Percentiles rank a stretch among this genome's conserved stretches.
phyloP scores from a whole-genome alignment of 2,797 vertebrate species.

The Dipus sagitta region DNA sequence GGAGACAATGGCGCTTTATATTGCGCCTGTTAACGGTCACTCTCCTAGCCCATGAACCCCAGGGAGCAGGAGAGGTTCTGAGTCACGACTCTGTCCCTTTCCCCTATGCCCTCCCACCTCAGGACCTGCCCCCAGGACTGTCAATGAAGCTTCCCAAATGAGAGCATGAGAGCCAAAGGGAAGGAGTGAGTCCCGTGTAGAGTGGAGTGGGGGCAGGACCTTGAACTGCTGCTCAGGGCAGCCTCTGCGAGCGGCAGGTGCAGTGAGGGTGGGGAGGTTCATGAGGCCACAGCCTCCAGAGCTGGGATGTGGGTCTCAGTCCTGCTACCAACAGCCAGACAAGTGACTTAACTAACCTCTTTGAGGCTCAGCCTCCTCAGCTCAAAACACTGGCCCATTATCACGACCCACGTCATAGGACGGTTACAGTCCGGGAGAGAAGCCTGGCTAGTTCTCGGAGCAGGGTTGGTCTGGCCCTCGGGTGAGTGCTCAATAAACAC shows the following conservation, averaged over 20 bases:
- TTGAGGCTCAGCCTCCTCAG: conserved; percentile 33
- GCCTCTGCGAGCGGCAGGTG: not conserved
- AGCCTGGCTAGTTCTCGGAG: not conserved
- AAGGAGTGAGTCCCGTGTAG: not conserved
- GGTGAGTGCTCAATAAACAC: not conserved
- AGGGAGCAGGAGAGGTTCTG: not conserved
- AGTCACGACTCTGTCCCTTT: conserved; percentile 6
- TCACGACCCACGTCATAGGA: not conserved
- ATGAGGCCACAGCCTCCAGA: not conserved
- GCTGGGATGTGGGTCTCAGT: not conserved
- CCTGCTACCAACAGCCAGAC: not conserved
- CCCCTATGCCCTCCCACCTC: not conserved
- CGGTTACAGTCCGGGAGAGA: not conserved
- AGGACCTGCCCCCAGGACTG: not conserved
- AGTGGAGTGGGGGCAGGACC: not conserved
- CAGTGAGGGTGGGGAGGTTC: not conserved
- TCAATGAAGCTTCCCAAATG: not conserved
- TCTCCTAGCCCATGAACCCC: not conserved
- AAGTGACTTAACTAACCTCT: conserved; percentile 5
- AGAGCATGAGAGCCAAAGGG: not conserved
- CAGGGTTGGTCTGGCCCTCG: not conserved
- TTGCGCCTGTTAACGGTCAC: not conserved
- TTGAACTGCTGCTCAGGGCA: not conserved
- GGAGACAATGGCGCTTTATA: not conserved
- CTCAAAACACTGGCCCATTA: conserved; percentile 6